Conservation (phyloP, 2,113 vertebrate species). For the Gopherus flavomarginatus region DNA sequence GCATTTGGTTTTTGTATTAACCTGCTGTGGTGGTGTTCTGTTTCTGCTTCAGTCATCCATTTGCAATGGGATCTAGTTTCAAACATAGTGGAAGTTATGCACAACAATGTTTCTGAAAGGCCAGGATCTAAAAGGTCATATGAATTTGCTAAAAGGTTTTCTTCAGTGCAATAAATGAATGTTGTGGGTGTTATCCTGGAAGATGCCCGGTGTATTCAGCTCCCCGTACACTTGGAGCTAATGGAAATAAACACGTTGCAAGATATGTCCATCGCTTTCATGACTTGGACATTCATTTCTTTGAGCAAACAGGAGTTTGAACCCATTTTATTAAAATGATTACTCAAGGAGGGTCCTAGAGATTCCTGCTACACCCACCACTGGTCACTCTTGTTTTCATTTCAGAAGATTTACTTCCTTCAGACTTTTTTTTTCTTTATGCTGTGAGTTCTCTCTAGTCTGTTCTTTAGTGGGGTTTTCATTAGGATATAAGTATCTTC, state of each 20-base stretch:
- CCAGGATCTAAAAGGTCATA: background rate
- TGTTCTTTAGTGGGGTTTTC: slow-evolving; percentile 12
- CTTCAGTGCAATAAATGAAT: background rate
- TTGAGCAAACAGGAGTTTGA: rapidly evolving
- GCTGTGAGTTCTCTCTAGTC: background rate
- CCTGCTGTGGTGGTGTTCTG: background rate
- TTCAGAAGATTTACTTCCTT: background rate
- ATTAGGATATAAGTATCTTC: slow-evolving; percentile 1
- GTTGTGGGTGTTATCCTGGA: background rate
- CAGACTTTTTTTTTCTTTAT: background rate
- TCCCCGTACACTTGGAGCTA: background rate
- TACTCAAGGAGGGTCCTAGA: background rate
- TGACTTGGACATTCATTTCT: background rate
- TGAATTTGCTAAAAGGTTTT: background rate
- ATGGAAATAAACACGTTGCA: background rate
- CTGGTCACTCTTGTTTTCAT: background rate
- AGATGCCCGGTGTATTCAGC: background rate
- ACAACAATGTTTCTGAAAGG: background rate
- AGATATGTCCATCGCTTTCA: background rate
- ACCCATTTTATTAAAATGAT: background rate
- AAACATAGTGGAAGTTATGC: background rate
- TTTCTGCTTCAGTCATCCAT: background rate
- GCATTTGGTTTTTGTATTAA: background rate
- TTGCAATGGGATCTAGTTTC: slow-evolving; percentile 16
- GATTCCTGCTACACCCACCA: background rate